Evolutionary conservation across 2,797 vertebrate species (phyloP).

Genomic region (Zalophus californianus): DNA sequence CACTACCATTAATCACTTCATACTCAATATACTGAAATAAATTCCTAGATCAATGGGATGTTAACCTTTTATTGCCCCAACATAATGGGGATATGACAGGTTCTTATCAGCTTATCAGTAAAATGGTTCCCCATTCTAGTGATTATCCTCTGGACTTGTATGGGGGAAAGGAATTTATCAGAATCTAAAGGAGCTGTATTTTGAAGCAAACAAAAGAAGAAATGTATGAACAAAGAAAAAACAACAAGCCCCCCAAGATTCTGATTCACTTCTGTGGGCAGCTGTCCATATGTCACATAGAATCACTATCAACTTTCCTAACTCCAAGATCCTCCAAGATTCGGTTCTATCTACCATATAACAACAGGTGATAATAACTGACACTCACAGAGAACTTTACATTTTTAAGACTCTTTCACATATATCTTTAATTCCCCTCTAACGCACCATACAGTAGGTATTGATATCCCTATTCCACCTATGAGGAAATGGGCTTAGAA

Average conservation of each 20-base stretch:
- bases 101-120: neutral
- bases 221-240: neutral
- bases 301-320: constrained; percentile 14
- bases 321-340: neutral
- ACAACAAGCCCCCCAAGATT: neutral
- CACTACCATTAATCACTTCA: neutral
- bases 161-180: neutral
- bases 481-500: neutral
- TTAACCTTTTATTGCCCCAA: constrained; percentile 7
- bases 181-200: neutral
- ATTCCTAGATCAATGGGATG: neutral
- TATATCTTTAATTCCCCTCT: neutral
- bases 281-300: neutral
- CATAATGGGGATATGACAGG: neutral
- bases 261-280: neutral
- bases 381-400: neutral
- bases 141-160: neutral
- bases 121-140: neutral
- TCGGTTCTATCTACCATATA: neutral
- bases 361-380: neutral
- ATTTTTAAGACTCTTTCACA: constrained; percentile 2
- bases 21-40: neutral
- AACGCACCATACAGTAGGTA: neutral
- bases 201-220: neutral
- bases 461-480: neutral